phyloP scores from a whole-genome alignment of 2,797 vertebrate species.

The Eremophila alpestris region DNA sequence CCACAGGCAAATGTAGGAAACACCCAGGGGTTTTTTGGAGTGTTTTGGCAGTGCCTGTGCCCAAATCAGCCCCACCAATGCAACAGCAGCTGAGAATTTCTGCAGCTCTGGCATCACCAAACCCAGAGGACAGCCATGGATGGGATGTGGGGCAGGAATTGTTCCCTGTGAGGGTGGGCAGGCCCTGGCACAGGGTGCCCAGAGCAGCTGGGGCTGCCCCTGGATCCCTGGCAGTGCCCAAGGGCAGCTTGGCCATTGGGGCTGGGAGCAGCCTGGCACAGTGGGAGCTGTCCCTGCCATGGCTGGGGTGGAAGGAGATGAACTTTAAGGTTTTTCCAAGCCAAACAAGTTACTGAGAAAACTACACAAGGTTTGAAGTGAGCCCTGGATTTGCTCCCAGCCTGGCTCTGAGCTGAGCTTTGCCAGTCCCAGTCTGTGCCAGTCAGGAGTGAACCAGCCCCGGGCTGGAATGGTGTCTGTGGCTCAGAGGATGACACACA shows the following conservation, averaged over 20 bases:
- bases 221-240: neutral
- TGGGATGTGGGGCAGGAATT: neutral
- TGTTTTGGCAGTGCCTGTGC: neutral
- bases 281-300: neutral
- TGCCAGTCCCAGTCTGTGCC: neutral
- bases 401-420: neutral
- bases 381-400: neutral
- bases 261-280: neutral
- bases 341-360: no score
- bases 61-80: neutral
- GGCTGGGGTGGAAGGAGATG: neutral
- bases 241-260: neutral
- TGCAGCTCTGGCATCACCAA: neutral
- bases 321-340: rapidly evolving
- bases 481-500: neutral
- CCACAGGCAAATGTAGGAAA: no score
- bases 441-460: neutral
- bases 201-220: neutral
- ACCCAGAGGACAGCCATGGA: neutral
- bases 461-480: neutral
- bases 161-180: neutral
- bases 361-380: neutral
- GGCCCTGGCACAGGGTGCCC: neutral
- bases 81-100: neutral
- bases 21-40: neutral